Percentiles rank a stretch among this genome's conserved stretches.
phyloP scores from a whole-genome alignment of 2,888 invertebrate species.

The Spodoptera exigua region DNA sequence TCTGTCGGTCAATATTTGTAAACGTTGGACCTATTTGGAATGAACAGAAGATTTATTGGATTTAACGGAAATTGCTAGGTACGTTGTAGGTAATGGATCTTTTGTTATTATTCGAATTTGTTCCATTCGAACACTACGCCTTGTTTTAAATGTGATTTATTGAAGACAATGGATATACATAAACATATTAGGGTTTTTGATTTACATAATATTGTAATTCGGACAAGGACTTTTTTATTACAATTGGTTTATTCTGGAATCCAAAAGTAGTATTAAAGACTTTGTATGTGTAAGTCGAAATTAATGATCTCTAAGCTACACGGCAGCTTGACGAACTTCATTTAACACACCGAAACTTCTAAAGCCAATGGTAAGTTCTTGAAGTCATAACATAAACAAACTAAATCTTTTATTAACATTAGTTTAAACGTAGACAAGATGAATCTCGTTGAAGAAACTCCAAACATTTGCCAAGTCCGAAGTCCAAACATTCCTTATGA shows the following conservation, averaged over 20 bases:
- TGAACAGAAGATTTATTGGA: constrained; percentile 31
- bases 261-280: not conserved
- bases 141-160: too few species aligned
- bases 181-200: too few species aligned
- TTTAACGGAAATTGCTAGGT: constrained; percentile 10
- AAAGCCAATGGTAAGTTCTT: too few species aligned
- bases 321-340: too few species aligned
- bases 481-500: constrained; percentile 18
- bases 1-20: constrained; percentile 49
- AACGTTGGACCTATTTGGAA: constrained; percentile 35
- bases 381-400: too few species aligned
- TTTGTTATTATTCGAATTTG: not conserved
- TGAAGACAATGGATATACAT: too few species aligned
- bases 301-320: not conserved
- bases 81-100: constrained; percentile 3
- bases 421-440: constrained; percentile 1
- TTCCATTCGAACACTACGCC: not conserved
- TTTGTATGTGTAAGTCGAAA: not conserved
- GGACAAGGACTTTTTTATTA: not conserved
- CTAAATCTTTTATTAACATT: too few species aligned
- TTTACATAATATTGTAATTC: too few species aligned
- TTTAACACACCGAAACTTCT: too few species aligned
- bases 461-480: constrained; percentile 3
- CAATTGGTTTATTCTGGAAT: not conserved
- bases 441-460: not conserved